Evolutionary conservation across 2,888 invertebrate species (phyloP).

Genomic region (Troilus luridus): DNA sequence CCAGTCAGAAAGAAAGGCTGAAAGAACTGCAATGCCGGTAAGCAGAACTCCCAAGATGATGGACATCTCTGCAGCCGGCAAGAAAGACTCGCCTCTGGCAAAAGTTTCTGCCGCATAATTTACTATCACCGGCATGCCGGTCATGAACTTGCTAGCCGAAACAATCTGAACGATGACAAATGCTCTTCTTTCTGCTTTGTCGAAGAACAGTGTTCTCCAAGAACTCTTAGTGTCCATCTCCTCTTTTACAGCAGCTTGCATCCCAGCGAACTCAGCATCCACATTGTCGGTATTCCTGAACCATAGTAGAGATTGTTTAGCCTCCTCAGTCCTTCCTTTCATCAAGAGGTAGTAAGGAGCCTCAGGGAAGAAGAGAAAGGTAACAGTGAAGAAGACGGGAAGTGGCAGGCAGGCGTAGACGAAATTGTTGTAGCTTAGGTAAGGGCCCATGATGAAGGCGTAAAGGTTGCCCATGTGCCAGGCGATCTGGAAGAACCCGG

Average conservation of each 20-base stretch:
- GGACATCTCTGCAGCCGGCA: conserved; percentile 54
- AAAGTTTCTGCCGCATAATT: conserved; percentile 62
- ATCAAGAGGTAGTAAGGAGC: conserved; percentile 62
- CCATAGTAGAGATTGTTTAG: conserved; percentile 56
- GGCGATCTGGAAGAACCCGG: conserved; percentile 66
- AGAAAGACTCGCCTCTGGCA: neutral
- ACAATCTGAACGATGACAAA: conserved; percentile 57
- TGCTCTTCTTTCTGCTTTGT: conserved; percentile 61
- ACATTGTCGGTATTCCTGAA: conserved; percentile 69
- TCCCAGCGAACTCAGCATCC: conserved; percentile 62
- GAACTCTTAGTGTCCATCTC: conserved; percentile 51
- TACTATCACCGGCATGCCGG: conserved; percentile 59
- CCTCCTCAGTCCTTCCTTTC: conserved; percentile 59
- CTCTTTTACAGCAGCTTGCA: conserved; percentile 54
- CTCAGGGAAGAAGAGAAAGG: conserved; percentile 61
- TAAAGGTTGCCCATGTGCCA: conserved; percentile 65
- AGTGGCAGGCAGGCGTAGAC: conserved; percentile 67
- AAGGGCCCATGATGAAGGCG: conserved; percentile 65
- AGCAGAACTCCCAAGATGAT: conserved; percentile 59
- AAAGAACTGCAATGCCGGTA: conserved; percentile 55
- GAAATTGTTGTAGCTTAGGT: conserved; percentile 68
- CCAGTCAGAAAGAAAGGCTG: conserved; percentile 60
- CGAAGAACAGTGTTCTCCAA: conserved; percentile 62
- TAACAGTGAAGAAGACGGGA: conserved; percentile 59
- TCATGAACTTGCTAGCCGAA: conserved; percentile 55